Conservation (phyloP, 2,888 invertebrate genomes). For the Oxystoma pomonae region DNA sequence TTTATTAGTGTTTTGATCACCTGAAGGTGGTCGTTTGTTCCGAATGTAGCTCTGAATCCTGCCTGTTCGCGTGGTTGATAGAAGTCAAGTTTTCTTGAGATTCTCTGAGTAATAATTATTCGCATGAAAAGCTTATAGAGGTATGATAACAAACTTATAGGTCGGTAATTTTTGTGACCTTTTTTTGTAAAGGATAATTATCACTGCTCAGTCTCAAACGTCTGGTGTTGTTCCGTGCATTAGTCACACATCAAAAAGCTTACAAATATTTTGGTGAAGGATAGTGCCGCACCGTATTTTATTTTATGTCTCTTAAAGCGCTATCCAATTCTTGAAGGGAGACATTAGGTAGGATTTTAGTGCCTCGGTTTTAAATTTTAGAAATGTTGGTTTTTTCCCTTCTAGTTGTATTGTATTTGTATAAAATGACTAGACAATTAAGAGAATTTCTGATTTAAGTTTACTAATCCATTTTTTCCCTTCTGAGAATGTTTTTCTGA, state of each 20-base stretch:
- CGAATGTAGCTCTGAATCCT: background rate
- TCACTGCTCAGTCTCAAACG: background rate
- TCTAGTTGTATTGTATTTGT: background rate
- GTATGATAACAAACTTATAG: background rate
- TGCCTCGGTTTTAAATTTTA: background rate
- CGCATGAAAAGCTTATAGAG: background rate
- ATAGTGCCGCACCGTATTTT: background rate
- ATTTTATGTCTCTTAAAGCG: background rate
- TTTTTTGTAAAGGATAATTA: background rate
- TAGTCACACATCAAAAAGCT: background rate
- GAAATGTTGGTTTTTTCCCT: background rate
- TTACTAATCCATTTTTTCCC: no score
- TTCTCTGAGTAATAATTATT: background rate
- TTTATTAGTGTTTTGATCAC: background rate
- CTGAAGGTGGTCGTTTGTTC: background rate
- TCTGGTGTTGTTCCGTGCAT: background rate
- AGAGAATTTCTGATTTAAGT: no score
- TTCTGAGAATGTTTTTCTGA: no score
- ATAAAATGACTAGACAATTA: background rate
- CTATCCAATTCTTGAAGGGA: background rate
- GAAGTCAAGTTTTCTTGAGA: background rate
- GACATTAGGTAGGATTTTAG: background rate
- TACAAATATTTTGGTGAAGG: background rate
- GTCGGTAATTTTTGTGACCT: background rate
- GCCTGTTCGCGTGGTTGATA: slow-evolving; percentile 1